These are phyloP conservation scores for Bursaphelenchus okinawaensis DNA, from an alignment of 2,888 invertebrate species.

Conservation along the genomic window DNA sequence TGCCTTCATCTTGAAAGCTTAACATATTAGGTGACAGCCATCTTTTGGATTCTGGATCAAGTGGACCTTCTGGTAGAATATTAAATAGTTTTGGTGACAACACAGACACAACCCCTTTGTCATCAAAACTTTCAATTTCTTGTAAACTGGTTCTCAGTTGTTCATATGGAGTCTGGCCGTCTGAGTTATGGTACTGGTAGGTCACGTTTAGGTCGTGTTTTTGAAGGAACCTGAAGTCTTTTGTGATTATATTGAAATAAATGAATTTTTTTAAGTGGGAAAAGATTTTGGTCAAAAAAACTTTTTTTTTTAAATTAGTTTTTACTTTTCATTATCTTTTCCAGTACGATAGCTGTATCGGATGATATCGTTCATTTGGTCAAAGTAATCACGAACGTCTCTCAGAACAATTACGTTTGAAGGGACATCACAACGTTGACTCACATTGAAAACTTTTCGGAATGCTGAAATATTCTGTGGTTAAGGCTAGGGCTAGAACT, in stretches of 20 bases:
- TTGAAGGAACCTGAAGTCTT: no score
- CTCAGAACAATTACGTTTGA: background rate
- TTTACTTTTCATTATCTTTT: background rate
- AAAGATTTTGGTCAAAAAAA: no score
- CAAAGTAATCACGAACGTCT: background rate
- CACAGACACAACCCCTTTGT: conserved; percentile 1
- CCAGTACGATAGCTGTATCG: background rate
- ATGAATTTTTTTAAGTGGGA: no score
- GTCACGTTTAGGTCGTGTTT: background rate
- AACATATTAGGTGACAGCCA: conserved; percentile 15
- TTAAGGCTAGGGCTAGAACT: no score
- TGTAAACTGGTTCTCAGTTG: background rate
- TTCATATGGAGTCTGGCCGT: background rate
- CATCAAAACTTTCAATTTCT: conserved; percentile 11
- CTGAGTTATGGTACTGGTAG: background rate
- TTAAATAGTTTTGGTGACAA: conserved; percentile 9
- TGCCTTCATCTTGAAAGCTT: conserved; percentile 6
- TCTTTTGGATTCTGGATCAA: conserved; percentile 11
- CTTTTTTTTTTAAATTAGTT: no score
- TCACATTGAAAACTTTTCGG: background rate
- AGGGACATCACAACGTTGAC: background rate
- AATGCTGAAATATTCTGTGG: background rate
- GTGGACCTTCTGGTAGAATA: conserved; percentile 5
- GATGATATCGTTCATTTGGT: conserved; percentile 1
- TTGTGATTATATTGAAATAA: background rate